These are phyloP conservation scores for Tortrix viridana DNA, from an alignment of 2,888 invertebrate species.

Conservation along the genomic window DNA sequence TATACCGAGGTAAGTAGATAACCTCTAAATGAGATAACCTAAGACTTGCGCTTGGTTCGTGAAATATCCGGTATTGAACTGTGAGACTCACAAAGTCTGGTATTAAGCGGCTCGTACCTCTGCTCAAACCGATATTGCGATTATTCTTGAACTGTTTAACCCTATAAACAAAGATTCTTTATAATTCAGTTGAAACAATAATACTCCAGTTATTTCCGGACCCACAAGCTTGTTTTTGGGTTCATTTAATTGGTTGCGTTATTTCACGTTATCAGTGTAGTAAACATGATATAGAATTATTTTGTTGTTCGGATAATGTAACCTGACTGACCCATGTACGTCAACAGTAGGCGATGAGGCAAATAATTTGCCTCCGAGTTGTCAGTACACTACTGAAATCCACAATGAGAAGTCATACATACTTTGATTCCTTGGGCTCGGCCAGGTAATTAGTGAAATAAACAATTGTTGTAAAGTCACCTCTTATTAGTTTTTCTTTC, in stretches of 20 bases:
- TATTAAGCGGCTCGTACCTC: slow-evolving; percentile 43
- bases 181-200: slow-evolving; percentile 44
- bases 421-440: slow-evolving; percentile 76
- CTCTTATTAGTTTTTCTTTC: slow-evolving; percentile 15
- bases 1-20: slow-evolving; percentile 31
- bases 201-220: slow-evolving; percentile 41
- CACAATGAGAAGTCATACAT: slow-evolving; percentile 81
- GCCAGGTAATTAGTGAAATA: slow-evolving; percentile 71
- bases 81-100: slow-evolving; percentile 36
- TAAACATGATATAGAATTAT: slow-evolving; percentile 40
- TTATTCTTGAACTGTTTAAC: slow-evolving; percentile 54
- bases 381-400: slow-evolving; percentile 77
- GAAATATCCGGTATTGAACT: slow-evolving; percentile 21
- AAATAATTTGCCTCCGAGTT: slow-evolving; percentile 70
- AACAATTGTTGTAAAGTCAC: slow-evolving; percentile 34
- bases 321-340: slow-evolving; percentile 77
- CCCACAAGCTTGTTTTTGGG: slow-evolving; percentile 13
- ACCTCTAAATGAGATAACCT: slow-evolving; percentile 34
- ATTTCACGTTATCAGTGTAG: slow-evolving; percentile 39
- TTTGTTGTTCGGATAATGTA: slow-evolving; percentile 53
- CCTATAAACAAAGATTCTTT: slow-evolving; percentile 40
- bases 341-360: slow-evolving; percentile 82
- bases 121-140: slow-evolving; percentile 42
- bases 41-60: slow-evolving; percentile 7
- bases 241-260: slow-evolving; percentile 40